Evolutionary conservation across 2,888 invertebrate genomes (phyloP).

Genomic region (Clistopyga incitator): DNA sequence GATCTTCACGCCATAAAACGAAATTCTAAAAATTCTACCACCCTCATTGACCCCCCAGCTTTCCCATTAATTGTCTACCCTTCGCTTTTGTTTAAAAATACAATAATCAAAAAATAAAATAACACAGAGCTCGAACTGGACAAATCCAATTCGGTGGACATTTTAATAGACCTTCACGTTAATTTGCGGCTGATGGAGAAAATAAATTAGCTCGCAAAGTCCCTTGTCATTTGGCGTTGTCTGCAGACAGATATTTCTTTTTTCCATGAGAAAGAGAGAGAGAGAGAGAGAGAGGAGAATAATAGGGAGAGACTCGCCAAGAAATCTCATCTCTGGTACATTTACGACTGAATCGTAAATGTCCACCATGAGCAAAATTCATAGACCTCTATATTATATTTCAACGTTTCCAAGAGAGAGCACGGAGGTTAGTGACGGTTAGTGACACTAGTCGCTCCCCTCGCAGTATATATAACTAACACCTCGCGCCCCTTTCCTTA

Average conservation of each 20-base stretch:
- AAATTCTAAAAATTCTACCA: no score
- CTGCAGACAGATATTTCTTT: neutral
- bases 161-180: neutral
- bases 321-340: constrained; percentile 58
- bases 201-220: neutral
- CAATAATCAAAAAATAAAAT: no score
- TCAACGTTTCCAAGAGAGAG: constrained; percentile 42
- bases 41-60: no score
- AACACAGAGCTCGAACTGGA: no score
- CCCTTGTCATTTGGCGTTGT: neutral
- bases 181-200: neutral
- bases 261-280: constrained; percentile 13
- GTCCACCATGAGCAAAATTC: constrained; percentile 76
- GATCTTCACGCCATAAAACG: no score
- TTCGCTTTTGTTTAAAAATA: no score
- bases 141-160: neutral
- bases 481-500: constrained; percentile 1
- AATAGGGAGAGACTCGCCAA: constrained; percentile 26
- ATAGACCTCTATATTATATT: constrained; percentile 75
- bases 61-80: no score
- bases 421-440: neutral
- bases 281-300: constrained; percentile 36
- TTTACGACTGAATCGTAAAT: constrained; percentile 81
- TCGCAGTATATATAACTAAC: constrained; percentile 4
- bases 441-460: constrained; percentile 53